Evolutionary conservation across 2,797 vertebrate genomes (phyloP).

Genomic region (Anomalospiza imberbis): DNA sequence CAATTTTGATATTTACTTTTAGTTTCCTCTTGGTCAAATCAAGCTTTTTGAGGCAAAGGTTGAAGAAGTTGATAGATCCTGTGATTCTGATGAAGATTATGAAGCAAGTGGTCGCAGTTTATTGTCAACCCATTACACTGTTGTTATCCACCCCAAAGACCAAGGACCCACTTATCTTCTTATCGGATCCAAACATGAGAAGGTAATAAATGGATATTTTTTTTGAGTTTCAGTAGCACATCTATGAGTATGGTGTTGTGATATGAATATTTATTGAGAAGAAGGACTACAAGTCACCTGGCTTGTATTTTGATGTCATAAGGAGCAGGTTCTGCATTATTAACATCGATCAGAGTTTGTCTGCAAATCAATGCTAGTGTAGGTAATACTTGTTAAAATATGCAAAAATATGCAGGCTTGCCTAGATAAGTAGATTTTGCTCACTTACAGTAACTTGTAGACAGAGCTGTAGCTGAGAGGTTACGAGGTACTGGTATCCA

Average conservation of each 20-base stretch:
- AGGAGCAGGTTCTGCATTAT: neutral
- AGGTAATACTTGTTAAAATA: neutral
- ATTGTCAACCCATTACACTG: constrained; percentile 82
- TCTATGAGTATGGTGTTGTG: neutral
- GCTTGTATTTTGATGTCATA: neutral
- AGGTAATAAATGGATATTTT: constrained; percentile 73
- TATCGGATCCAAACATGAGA: constrained; percentile 89
- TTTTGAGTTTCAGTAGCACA: neutral
- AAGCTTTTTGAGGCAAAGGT: constrained; percentile 90
- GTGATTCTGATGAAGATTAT: constrained; percentile 86
- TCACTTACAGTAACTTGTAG: neutral
- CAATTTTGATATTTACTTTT: constrained; percentile 21
- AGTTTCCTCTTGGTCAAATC: constrained; percentile 99
- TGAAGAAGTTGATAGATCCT: constrained; percentile 90
- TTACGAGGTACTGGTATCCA: neutral
- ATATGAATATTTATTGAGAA: neutral
- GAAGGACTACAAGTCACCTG: neutral
- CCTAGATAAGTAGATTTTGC: neutral
- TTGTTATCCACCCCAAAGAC: constrained; percentile 87
- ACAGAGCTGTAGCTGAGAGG: neutral
- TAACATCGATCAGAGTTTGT: neutral
- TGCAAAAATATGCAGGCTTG: neutral
- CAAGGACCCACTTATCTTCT: constrained; percentile 91
- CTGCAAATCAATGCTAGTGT: neutral
- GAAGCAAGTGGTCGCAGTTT: constrained; percentile 82